Evolutionary conservation across 1,140 invertebrate species (phyloP), one percentile per base, ranked within the genome.

Genomic region (Bombus superbus): DNA sequence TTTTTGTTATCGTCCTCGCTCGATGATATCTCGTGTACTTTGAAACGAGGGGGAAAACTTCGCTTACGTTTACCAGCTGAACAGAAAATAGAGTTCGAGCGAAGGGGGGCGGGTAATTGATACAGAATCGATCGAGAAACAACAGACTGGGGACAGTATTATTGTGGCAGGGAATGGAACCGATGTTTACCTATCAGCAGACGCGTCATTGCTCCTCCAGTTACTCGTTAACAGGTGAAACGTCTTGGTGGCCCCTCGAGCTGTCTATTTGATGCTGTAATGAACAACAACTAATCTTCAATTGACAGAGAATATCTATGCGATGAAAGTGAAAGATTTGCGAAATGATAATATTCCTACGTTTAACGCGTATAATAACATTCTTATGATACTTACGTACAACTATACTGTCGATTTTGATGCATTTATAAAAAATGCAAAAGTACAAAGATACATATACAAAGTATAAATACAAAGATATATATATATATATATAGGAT

Each of bases 1-100:
- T 81, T 81, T 81, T 81, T 59, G 68, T 81, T 71, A 80, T 80
- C 64, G 44, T n/a, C 8, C 44, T 57, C 38, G 69, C 9, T 40
- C 69, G 69, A 81, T 32, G 28, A 22, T 62, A 44, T 72, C 53
- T 40, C 66, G 47, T 13, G 35, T 25, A 72, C 79, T 57, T 57
- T 38, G 47, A 59, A 32, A 59, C 80, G 47, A 57, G 44, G 66
- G 25, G 66, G 42, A 59, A 74, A 73, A 81, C 69, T 81, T 74
- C 13, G 38, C 25, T 47, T 40, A 35, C 71, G 69, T 81, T 81
- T 81, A 64, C 40, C 53, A 35, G 32, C 59, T n/a, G 76, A 40
- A 74, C 69, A 28, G 80, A 74, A 74, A 73, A 74, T 62, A 81
- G 80, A 73, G 40, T 62, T 44, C 25, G 2, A 53, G 44, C 22